A percentile compares a stretch with the other conserved stretches of the same genome.
These are phyloP conservation scores for Leucania comma DNA, from an alignment of 2,888 invertebrate species.

Conservation along the genomic window DNA sequence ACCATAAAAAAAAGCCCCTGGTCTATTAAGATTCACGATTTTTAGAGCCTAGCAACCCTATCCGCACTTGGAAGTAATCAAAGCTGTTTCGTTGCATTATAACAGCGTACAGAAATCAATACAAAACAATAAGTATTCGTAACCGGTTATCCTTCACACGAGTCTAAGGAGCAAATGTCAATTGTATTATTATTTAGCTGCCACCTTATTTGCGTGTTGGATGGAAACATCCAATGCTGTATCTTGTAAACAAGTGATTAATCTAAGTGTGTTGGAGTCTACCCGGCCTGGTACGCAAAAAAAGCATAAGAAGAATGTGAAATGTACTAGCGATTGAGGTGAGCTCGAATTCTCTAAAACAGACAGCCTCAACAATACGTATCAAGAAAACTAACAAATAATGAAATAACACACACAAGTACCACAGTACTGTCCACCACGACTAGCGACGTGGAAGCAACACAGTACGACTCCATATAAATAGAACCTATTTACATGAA, in stretches of 20 bases:
- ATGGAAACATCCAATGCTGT: slow-evolving; percentile 20
- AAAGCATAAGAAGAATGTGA: no score
- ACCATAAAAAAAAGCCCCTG: no score
- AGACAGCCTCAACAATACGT: neutral
- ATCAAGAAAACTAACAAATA: slow-evolving; percentile 14
- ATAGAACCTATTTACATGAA: slow-evolving; percentile 61
- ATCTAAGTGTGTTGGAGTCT: neutral
- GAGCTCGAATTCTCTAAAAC: neutral
- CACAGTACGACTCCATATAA: slow-evolving; percentile 44
- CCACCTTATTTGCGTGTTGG: slow-evolving; percentile 32
- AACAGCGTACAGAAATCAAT: slow-evolving; percentile 45
- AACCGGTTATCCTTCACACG: slow-evolving; percentile 66
- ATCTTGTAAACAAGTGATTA: slow-evolving; percentile 13
- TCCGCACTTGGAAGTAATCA: slow-evolving; percentile 36
- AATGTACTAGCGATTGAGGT: no score
- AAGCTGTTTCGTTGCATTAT: slow-evolving; percentile 39
- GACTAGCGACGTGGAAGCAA: slow-evolving; percentile 23
- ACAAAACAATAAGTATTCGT: slow-evolving; percentile 47
- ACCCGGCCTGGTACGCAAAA: no score
- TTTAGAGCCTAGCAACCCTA: neutral
- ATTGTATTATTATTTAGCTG: slow-evolving; percentile 54
- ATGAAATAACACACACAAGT: neutral
- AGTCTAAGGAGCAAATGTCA: slow-evolving; percentile 65
- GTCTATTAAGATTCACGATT: no score
- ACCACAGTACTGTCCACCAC: slow-evolving; percentile 22